phyloP scores from a whole-genome alignment of 2,113 vertebrate species.

The Artemisiospiza belli region DNA sequence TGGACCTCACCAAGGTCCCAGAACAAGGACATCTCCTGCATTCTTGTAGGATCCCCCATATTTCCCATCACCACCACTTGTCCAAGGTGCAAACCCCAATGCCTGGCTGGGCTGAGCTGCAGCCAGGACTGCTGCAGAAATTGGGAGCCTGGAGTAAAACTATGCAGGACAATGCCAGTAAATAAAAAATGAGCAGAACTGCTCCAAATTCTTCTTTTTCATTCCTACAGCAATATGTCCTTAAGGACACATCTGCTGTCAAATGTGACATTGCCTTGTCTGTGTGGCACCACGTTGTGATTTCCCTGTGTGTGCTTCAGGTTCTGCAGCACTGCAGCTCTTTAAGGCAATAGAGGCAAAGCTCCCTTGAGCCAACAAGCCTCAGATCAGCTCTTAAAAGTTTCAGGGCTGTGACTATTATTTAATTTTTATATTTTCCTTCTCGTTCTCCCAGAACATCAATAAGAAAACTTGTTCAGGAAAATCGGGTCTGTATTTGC shows the following conservation, averaged over 20 bases:
- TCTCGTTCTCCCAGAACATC: neutral
- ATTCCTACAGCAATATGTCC: neutral
- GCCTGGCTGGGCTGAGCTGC: neutral
- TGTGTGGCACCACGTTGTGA: neutral
- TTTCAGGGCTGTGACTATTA: neutral
- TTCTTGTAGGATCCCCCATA: neutral
- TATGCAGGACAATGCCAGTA: neutral
- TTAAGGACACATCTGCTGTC: neutral
- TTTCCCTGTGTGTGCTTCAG: neutral
- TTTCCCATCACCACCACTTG: neutral
- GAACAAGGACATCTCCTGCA: neutral
- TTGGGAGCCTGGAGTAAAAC: neutral
- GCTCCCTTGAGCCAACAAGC: neutral
- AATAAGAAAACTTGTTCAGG: constrained; percentile 31
- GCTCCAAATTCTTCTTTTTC: neutral
- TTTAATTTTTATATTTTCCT: constrained; percentile 47
- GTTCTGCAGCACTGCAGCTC: neutral
- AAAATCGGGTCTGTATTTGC: neutral
- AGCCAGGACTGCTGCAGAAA: neutral
- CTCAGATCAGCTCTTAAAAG: neutral
- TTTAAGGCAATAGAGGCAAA: neutral
- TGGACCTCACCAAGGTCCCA: neutral
- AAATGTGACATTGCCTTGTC: neutral
- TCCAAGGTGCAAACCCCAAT: neutral
- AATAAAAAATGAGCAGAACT: neutral